Conservation (phyloP, 2,888 invertebrate genomes). For the Drosophila melanosoma region DNA sequence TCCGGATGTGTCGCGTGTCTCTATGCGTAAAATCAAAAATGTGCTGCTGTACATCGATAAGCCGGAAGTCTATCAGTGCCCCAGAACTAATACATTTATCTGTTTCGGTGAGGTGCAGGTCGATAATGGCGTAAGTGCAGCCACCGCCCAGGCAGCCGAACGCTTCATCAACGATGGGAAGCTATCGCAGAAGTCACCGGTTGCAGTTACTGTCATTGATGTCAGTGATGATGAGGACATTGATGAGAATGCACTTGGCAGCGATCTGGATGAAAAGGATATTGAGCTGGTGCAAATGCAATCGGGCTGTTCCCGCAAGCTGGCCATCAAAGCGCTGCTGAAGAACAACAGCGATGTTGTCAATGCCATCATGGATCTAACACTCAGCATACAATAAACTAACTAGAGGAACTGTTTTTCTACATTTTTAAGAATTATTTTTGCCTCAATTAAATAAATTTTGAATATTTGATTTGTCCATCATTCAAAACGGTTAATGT, state of each 20-base stretch:
- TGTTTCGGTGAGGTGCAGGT: slow-evolving; percentile 59
- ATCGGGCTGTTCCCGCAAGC: slow-evolving; percentile 53
- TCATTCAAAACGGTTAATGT: background rate
- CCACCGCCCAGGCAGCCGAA: slow-evolving; percentile 56
- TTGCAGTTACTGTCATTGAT: background rate
- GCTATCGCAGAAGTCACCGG: background rate
- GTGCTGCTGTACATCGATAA: no score
- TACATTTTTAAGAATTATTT: background rate
- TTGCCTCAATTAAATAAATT: background rate
- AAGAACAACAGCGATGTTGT: slow-evolving; percentile 62
- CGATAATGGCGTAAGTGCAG: slow-evolving; percentile 49
- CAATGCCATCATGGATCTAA: slow-evolving; percentile 71
- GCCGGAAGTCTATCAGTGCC: slow-evolving; percentile 45
- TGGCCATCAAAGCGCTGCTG: slow-evolving; percentile 55
- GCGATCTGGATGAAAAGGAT: slow-evolving; percentile 52
- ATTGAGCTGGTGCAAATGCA: slow-evolving; percentile 67
- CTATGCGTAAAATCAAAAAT: no score
- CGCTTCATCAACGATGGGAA: slow-evolving; percentile 37
- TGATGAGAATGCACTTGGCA: slow-evolving; percentile 4
- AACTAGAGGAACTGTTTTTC: no score
- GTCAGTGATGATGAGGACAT: slow-evolving; percentile 2
- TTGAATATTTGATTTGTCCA: background rate
- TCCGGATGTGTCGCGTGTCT: no score
- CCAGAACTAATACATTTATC: slow-evolving; percentile 50
- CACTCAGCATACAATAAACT: background rate